Conservation (phyloP, 2,113 vertebrate species). For the Petrocephalus zakoni region DNA sequence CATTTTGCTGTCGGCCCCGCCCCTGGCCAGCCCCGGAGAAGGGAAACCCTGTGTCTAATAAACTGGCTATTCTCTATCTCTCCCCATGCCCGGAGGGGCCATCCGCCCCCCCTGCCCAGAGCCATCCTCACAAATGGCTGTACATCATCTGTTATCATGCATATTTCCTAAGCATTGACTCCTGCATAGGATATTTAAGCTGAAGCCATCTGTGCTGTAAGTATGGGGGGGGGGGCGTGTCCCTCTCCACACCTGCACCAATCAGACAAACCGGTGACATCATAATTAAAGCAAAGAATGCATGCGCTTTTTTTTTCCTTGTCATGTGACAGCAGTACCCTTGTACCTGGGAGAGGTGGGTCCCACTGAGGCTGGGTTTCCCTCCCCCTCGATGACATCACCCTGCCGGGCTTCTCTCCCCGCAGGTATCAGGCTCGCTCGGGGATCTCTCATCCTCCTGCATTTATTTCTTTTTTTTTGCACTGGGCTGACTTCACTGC, state of each 20-base stretch:
- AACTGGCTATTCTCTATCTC: background rate
- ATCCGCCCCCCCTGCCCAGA: background rate
- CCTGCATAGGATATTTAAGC: background rate
- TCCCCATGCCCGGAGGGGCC: background rate
- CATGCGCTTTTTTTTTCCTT: background rate
- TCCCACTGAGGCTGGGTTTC: background rate
- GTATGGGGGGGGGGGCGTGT: background rate
- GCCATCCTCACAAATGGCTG: background rate
- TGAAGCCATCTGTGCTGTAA: background rate
- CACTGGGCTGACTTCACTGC: background rate
- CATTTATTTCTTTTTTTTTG: background rate
- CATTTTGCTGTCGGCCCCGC: background rate
- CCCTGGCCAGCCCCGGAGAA: background rate
- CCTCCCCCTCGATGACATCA: background rate
- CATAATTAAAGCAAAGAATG: background rate
- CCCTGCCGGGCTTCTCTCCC: background rate
- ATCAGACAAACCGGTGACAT: background rate
- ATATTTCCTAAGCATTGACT: background rate
- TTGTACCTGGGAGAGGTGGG: background rate
- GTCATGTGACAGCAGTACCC: background rate
- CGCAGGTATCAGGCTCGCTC: background rate
- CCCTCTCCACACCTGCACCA: background rate
- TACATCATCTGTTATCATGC: background rate
- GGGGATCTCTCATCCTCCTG: background rate
- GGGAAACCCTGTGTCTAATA: background rate